These are phyloP conservation scores for Toxostoma redivivum DNA, from an alignment of 2,113 vertebrate genomes.

Conservation along the genomic window DNA sequence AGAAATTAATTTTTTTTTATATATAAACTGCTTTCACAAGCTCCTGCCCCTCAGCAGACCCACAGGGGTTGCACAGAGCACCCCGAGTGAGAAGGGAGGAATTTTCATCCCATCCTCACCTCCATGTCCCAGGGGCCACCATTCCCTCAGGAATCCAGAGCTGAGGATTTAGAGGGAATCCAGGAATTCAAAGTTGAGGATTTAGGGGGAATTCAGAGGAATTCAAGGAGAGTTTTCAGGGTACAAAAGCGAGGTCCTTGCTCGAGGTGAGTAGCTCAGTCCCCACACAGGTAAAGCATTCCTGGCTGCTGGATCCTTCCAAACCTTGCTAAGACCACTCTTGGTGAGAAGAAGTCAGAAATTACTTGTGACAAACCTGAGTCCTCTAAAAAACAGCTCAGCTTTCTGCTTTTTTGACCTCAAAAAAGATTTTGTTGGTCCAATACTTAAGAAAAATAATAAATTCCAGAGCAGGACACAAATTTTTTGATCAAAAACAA, in stretches of 20 bases:
- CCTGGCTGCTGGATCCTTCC: background rate
- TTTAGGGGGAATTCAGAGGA: background rate
- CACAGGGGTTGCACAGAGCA: background rate
- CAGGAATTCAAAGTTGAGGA: background rate
- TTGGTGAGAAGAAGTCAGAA: background rate
- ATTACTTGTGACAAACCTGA: background rate
- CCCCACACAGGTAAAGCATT: background rate
- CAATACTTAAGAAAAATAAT: background rate
- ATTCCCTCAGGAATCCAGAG: no score
- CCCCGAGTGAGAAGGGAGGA: background rate
- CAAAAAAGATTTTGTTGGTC: background rate
- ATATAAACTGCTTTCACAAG: background rate
- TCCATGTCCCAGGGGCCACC: background rate
- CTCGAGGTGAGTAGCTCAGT: background rate
- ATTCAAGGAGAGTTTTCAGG: background rate
- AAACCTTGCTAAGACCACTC: background rate
- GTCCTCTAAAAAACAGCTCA: background rate
- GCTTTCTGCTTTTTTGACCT: background rate
- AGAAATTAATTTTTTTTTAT: background rate
- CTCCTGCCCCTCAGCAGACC: background rate
- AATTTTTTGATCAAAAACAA: background rate
- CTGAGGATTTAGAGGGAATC: no score
- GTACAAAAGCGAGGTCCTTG: background rate
- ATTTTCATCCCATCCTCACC: background rate
- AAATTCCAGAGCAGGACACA: background rate